phyloP scores from a whole-genome alignment of 2,888 invertebrate species.

The Girardia tigrina region DNA sequence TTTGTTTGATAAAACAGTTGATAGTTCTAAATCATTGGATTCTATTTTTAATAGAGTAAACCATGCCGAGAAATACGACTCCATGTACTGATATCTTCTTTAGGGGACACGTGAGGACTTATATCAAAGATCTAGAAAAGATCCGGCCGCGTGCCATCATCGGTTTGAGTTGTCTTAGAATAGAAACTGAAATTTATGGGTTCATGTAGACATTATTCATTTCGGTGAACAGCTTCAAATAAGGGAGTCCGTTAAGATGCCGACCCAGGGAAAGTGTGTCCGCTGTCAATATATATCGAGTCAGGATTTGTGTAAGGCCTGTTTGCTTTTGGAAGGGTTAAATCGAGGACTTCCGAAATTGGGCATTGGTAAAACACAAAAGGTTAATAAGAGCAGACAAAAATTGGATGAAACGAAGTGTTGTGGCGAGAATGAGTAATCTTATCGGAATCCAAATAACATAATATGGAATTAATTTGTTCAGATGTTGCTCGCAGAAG shows the following conservation, averaged over 20 bases:
- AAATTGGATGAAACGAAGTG: not conserved
- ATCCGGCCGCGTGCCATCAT: conserved; percentile 77
- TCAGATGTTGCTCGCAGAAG: too few relatives aligned
- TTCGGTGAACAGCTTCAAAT: conserved; percentile 25
- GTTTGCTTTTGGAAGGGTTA: conserved; percentile 79
- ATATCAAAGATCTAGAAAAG: conserved; percentile 84
- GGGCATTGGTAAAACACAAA: conserved; percentile 47
- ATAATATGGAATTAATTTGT: too few relatives aligned
- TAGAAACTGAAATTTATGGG: too few relatives aligned
- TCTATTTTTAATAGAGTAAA: too few relatives aligned
- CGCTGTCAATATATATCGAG: conserved; percentile 73
- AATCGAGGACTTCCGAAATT: conserved; percentile 66
- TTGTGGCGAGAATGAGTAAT: not conserved
- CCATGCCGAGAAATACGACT: too few relatives aligned
- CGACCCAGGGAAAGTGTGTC: conserved; percentile 55
- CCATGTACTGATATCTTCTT: too few relatives aligned
- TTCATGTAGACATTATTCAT: conserved; percentile 28
- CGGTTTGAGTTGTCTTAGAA: conserved; percentile 43
- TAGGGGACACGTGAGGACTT: conserved; percentile 57
- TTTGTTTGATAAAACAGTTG: too few relatives aligned
- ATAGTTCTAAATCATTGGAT: too few relatives aligned
- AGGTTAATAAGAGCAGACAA: conserved; percentile 42
- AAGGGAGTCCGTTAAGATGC: not conserved
- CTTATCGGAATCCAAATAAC: too few relatives aligned
- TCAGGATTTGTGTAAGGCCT: conserved; percentile 86